phyloP scores from a whole-genome alignment of 2,797 vertebrate genomes.

The Anableps anableps region DNA sequence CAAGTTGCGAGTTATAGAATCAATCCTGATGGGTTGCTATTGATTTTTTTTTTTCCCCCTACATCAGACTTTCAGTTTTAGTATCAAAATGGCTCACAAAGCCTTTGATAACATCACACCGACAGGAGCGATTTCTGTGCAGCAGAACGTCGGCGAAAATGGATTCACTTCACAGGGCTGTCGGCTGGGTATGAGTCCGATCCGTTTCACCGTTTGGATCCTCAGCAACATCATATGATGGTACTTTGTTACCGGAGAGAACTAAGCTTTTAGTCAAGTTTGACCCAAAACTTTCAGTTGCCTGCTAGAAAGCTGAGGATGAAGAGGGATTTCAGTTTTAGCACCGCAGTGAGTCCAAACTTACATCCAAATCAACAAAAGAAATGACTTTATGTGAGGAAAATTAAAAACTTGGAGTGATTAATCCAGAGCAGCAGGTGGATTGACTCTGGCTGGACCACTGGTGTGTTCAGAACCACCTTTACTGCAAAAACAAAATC shows the following conservation, averaged over 20 bases:
- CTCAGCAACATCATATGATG: not conserved
- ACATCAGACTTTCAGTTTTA: slow-evolving; percentile 3
- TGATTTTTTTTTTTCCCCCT: not conserved
- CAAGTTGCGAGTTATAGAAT: slow-evolving; percentile 7
- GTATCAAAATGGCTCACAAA: not conserved
- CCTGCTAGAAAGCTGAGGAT: too few relatives aligned
- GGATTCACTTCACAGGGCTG: not conserved
- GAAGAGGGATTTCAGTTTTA: too few relatives aligned
- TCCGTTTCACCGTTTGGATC: not conserved
- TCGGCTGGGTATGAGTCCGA: not conserved
- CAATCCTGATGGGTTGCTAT: slow-evolving; percentile 34
- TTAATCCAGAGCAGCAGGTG: too few relatives aligned
- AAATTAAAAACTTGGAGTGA: too few relatives aligned
- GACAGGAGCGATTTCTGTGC: not conserved
- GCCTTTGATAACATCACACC: slow-evolving; percentile 1
- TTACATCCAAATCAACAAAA: too few relatives aligned
- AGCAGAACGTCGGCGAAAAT: not conserved
- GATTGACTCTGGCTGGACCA: too few relatives aligned
- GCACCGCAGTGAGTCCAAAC: too few relatives aligned
- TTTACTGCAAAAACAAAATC: too few relatives aligned
- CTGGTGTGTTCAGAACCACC: too few relatives aligned
- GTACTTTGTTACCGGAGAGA: not conserved
- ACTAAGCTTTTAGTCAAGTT: not conserved
- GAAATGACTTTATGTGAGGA: too few relatives aligned
- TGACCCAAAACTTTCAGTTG: not conserved